Evolutionary conservation across 2,797 vertebrate species (phyloP).

Genomic region (Poecilia picta): DNA sequence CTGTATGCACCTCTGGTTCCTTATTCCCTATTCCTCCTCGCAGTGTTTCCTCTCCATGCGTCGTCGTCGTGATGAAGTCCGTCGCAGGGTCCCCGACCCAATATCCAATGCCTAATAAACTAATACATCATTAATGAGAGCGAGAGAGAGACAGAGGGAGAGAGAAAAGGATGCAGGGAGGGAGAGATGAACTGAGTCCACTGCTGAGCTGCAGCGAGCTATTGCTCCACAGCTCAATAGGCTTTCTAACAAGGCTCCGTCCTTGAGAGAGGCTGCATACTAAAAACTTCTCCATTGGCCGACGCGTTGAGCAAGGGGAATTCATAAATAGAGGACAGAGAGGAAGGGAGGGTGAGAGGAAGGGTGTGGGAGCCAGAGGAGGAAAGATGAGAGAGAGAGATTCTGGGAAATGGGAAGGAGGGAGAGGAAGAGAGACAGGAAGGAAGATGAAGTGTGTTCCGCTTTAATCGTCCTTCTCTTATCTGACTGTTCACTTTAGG

Average conservation of each 20-base stretch:
- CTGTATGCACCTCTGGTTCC: constrained; percentile 54
- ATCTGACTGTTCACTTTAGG: constrained; percentile 61
- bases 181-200: constrained; percentile 58
- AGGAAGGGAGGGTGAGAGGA: constrained; percentile 17
- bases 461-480: constrained; percentile 68
- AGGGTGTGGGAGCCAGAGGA: constrained; percentile 49
- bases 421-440: constrained; percentile 24
- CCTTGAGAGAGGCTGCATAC: constrained; percentile 87
- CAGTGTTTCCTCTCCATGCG: constrained; percentile 62
- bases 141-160: constrained; percentile 44
- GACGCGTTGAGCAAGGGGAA: constrained; percentile 79
- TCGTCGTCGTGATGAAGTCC: constrained; percentile 71
- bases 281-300: constrained; percentile 82
- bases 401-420: constrained; percentile 51
- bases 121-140: constrained; percentile 82
- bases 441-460: constrained; percentile 63
- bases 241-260: constrained; percentile 80
- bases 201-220: constrained; percentile 57
- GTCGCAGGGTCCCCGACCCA: constrained; percentile 76
- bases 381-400: constrained; percentile 58
- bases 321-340: constrained; percentile 83
- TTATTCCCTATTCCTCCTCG: constrained; percentile 50
- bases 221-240: constrained; percentile 79
- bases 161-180: constrained; percentile 36
- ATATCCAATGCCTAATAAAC: constrained; percentile 78